Base-by-base conservation (phyloP, 2,888 invertebrate genomes). In the Argyra leucocephala region DNA sequence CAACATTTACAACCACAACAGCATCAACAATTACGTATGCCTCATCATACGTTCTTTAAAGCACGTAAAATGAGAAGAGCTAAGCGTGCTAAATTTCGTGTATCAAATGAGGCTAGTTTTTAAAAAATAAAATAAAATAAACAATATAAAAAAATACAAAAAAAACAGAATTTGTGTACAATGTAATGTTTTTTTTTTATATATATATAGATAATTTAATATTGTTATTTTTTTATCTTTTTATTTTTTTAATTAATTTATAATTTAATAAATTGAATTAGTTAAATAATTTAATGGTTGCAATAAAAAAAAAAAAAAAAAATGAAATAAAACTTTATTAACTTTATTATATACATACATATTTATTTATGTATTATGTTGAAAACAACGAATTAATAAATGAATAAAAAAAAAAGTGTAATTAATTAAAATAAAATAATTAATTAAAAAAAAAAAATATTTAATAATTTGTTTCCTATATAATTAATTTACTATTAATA, bases 71-170 rank as follows among this genome's bases (percentile, higher is more conserved):
- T 48, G 48, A 48, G 15, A 48, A 48, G 48, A 48, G 48, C 48
- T 48, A 48, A 48, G 18, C 48, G 48, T 18, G 48, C 48, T 48
- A 48, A 48, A 48, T 48, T 48, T 48, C 48, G 48, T 48, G n/a
- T 18, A 18, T 18, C 18, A 18, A 48, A 15, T 48, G 48, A 48
- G 48, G 48, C 48, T 48, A 48, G 48, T 48, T 48, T 48, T 48
- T 48, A 48, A 48, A 18, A n/a, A n/a, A n/a, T n/a, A n/a, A n/a
- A n/a, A n/a, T n/a, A n/a, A n/a, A n/a, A n/a, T n/a, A n/a, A n/a
- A n/a, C n/a, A n/a, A n/a, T n/a, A n/a, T n/a, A n/a, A n/a, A n/a
- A n/a, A n/a, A n/a, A n/a, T n/a, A n/a, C n/a, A n/a, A n/a, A n/a
- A n/a, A n/a, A n/a, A n/a, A n/a, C n/a, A n/a, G n/a, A n/a, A n/a